These are phyloP conservation scores for Mantis religiosa DNA, from an alignment of 2,888 invertebrate species.

Conservation along the genomic window DNA sequence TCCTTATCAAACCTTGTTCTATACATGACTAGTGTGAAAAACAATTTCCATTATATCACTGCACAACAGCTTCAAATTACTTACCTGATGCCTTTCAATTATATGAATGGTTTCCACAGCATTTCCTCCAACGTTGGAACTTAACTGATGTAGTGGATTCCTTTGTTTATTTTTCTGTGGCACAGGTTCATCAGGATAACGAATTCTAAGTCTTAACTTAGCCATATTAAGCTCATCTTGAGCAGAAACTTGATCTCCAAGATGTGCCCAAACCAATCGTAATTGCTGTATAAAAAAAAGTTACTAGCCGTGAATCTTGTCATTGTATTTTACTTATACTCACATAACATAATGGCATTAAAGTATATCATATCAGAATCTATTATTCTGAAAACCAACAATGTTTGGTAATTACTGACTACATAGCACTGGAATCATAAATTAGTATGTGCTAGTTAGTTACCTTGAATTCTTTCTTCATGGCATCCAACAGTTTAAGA, in stretches of 20 bases:
- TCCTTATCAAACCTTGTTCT: no score
- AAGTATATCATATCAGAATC: no score
- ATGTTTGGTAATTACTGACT: not conserved
- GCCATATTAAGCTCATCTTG: conserved; percentile 72
- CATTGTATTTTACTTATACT: no score
- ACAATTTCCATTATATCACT: no score
- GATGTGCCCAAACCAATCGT: conserved; percentile 43
- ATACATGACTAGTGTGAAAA: no score
- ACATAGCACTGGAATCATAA: not conserved
- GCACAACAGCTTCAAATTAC: not conserved
- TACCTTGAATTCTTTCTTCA: conserved; percentile 64
- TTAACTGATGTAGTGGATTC: conserved; percentile 40
- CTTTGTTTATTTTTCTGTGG: conserved; percentile 16
- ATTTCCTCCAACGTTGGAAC: conserved; percentile 39
- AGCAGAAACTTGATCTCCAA: conserved; percentile 49
- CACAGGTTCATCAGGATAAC: conserved; percentile 44
- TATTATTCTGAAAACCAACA: not conserved
- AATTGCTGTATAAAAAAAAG: conserved; percentile 36
- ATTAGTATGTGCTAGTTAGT: not conserved
- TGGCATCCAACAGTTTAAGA: conserved; percentile 52
- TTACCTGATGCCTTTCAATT: conserved; percentile 44
- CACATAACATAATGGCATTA: no score
- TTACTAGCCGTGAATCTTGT: not conserved
- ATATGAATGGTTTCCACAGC: conserved; percentile 43
- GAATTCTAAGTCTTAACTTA: conserved; percentile 54